Evolutionary conservation across 1,140 invertebrate species (phyloP), one percentile per base, ranked within the genome.

Genomic region (Trialeurodes vaporariorum): DNA sequence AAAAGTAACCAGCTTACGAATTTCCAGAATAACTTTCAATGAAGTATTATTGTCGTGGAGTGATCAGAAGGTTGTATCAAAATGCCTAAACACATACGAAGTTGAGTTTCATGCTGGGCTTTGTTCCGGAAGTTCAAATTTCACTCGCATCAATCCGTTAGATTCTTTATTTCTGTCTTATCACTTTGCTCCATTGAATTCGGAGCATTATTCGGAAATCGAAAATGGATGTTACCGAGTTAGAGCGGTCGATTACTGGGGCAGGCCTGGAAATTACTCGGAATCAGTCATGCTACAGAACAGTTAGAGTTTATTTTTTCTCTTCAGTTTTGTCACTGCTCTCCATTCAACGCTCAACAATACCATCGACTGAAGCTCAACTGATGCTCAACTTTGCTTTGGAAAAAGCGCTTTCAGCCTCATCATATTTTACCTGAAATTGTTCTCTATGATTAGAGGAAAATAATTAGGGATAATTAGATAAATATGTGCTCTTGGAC

Each of bases 41-140:
- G 40, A 66, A 66, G 65, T 66, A 21, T n/a, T 66, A n/a, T 25
- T 66, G 2, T 23, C 26, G 5, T 66, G 65, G 65, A 49, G 60
- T 23, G 58, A 66, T 60, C 21, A 49, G 2, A 24, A 66, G 22
- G 60, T 59, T 23, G 60, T 25, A 25, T 66, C 13, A 21, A 66
- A 49, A 26, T 66, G 65, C 59, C n/a, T 66, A 25, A 59, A 59
- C 12, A 66, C 65, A 24, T 66, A 59, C 59, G 65, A 66, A 66
- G 65, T 66, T n/a, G 27, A 59, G 21, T 66, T 66, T 49, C 27
- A 59, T 12, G 2, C 2, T 2, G 58, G 58, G 2, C 34, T 12
- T 21, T 66, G 65, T 66, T 27, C 23, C n/a, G 60, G 25, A 2
- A n/a, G 25, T 22, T 5, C 34, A 49, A n/a, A 66, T 2, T 66